Percentiles rank a stretch among this genome's conserved stretches.
Evolutionary conservation across 1,140 invertebrate genomes (phyloP).

Genomic region (Drosophila subobscura): DNA sequence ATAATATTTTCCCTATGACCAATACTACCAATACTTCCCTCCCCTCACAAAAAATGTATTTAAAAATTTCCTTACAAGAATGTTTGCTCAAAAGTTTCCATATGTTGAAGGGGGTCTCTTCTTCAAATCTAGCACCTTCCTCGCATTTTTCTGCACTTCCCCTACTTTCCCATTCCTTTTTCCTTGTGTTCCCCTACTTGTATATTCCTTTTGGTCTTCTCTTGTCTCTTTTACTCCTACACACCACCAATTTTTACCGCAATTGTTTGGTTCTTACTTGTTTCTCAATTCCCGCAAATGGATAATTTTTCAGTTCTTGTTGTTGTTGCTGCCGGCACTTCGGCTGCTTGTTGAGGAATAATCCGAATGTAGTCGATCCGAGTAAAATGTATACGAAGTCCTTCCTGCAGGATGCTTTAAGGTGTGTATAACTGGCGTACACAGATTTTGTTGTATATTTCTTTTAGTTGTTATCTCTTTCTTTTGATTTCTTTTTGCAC

Average conservation of each 20-base stretch:
- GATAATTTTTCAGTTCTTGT: background rate
- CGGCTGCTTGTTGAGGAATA: conserved; percentile 34
- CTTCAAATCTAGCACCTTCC: too few relatives aligned
- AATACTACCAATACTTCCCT: too few relatives aligned
- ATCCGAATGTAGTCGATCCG: conserved; percentile 41
- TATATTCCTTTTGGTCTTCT: too few relatives aligned
- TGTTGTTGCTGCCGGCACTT: conserved; percentile 1
- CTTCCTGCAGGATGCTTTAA: conserved; percentile 65
- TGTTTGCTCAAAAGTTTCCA: too few relatives aligned
- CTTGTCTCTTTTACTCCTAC: background rate
- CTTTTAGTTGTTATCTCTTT: conserved; percentile 14
- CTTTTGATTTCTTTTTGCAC: conserved; percentile 16
- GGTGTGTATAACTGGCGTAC: conserved; percentile 71
- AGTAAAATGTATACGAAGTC: conserved; percentile 34
- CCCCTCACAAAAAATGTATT: too few relatives aligned
- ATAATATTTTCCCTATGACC: too few relatives aligned
- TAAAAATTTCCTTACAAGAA: too few relatives aligned
- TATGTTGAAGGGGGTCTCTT: too few relatives aligned
- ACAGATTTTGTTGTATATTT: conserved; percentile 50
- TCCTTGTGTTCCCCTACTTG: too few relatives aligned
- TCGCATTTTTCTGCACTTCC: too few relatives aligned
- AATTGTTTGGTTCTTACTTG: conserved; percentile 31
- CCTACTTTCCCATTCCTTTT: too few relatives aligned
- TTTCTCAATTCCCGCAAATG: conserved; percentile 14
- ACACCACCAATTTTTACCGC: background rate